Evolutionary conservation across 2,797 vertebrate species (phyloP).

Genomic region (Leuciscus waleckii): DNA sequence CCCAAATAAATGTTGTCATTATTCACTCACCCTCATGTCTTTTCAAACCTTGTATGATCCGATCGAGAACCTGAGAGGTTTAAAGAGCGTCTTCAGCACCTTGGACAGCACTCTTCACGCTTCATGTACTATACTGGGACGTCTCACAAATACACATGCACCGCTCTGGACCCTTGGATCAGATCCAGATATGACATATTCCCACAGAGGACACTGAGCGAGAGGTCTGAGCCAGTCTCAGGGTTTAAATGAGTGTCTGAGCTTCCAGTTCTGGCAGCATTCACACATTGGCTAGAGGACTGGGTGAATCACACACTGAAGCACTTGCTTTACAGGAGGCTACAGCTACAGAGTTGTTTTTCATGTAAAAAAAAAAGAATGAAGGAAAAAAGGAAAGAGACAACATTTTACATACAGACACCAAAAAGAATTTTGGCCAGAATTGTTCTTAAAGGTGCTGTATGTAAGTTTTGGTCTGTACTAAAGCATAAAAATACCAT

Average conservation of each 20-base stretch:
- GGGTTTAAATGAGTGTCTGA: constrained; percentile 30
- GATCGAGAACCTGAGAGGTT: neutral
- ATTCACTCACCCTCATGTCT: neutral
- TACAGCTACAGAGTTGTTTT: no score
- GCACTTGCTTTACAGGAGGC: neutral
- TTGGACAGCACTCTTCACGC: constrained; percentile 46
- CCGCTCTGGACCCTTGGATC: constrained; percentile 23
- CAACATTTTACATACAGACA: no score
- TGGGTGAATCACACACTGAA: constrained; percentile 19
- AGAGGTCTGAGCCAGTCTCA: constrained; percentile 38
- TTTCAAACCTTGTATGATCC: neutral
- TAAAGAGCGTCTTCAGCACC: constrained; percentile 47
- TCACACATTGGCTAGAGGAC: constrained; percentile 40
- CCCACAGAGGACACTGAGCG: constrained; percentile 50
- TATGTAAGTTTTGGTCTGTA: no score
- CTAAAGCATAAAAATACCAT: no score
- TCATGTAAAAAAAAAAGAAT: no score
- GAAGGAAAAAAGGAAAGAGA: no score
- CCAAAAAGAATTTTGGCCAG: no score
- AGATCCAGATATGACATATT: neutral
- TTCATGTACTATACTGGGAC: neutral
- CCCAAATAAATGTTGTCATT: neutral
- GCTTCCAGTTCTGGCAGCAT: constrained; percentile 24
- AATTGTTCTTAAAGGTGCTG: neutral
- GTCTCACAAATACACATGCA: constrained; percentile 4